Evolutionary conservation across 2,113 vertebrate species (phyloP).

Genomic region (Charadrius vociferus): DNA sequence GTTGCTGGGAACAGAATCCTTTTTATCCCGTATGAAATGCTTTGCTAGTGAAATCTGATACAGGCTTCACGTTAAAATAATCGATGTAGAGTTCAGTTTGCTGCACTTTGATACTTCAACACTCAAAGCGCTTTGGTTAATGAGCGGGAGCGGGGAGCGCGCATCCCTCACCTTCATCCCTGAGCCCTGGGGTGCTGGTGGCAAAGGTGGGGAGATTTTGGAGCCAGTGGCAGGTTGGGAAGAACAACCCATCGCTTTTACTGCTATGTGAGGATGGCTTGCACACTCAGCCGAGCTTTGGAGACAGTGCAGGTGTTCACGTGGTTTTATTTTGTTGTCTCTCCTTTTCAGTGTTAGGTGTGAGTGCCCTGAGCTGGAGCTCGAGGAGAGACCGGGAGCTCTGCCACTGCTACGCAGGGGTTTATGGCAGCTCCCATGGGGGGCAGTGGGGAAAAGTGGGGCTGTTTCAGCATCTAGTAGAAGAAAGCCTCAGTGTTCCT

Average conservation of each 20-base stretch:
- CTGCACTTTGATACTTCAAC: neutral
- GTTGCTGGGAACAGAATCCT: neutral
- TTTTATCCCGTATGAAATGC: neutral
- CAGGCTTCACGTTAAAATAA: neutral
- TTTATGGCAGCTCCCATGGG: neutral
- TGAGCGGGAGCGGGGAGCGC: rapidly evolving
- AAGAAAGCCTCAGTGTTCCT: neutral
- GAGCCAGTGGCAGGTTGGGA: neutral
- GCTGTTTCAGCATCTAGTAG: neutral
- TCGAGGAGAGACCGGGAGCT: rapidly evolving
- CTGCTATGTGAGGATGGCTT: neutral
- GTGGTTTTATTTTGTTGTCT: neutral
- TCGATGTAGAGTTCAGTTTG: neutral
- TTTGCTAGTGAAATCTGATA: neutral
- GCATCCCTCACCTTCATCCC: neutral
- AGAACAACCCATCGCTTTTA: neutral
- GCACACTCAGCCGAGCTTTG: neutral
- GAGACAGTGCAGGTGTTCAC: neutral
- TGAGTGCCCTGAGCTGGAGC: neutral
- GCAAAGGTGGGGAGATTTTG: neutral
- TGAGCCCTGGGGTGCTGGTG: neutral
- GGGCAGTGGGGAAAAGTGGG: neutral
- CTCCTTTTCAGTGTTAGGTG: rapidly evolving
- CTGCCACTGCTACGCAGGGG: rapidly evolving
- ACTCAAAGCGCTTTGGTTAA: neutral